Evolutionary conservation across 2,888 invertebrate genomes (phyloP).

Genomic region (Netelia inedita): DNA sequence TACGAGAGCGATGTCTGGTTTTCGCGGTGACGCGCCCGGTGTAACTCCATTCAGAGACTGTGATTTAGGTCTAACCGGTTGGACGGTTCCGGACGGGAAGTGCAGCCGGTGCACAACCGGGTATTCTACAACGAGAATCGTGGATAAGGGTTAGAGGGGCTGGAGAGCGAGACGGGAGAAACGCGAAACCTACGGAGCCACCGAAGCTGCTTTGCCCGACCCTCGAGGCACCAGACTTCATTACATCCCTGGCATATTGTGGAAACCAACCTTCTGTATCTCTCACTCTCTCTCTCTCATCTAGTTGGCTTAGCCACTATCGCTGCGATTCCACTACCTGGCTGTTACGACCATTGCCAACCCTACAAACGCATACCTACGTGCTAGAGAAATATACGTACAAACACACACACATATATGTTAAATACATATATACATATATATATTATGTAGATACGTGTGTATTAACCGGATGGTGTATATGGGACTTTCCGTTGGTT

Average conservation of each 20-base stretch:
- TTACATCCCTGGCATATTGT: constrained; percentile 72
- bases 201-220: constrained; percentile 41
- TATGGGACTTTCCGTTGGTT: constrained; percentile 15
- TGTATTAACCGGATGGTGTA: neutral
- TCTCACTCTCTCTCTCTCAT: constrained; percentile 35
- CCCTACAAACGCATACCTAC: constrained; percentile 9
- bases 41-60: constrained; percentile 72
- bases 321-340: constrained; percentile 23
- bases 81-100: constrained; percentile 75
- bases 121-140: constrained; percentile 25
- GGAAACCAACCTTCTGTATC: constrained; percentile 26
- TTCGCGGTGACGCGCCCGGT: constrained; percentile 63
- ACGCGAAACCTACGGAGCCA: constrained; percentile 44
- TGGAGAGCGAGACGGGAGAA: constrained; percentile 38
- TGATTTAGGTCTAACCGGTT: constrained; percentile 74
- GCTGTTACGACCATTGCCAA: constrained; percentile 51
- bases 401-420: neutral
- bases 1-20: constrained; percentile 59
- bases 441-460: neutral
- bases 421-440: constrained; percentile 3
- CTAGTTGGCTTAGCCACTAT: constrained; percentile 18
- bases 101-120: constrained; percentile 53
- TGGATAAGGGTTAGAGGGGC: constrained; percentile 7
- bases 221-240: constrained; percentile 70
- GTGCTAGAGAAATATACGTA: neutral